phyloP scores from a whole-genome alignment of 2,888 invertebrate genomes.

The Conistra vaccinii region DNA sequence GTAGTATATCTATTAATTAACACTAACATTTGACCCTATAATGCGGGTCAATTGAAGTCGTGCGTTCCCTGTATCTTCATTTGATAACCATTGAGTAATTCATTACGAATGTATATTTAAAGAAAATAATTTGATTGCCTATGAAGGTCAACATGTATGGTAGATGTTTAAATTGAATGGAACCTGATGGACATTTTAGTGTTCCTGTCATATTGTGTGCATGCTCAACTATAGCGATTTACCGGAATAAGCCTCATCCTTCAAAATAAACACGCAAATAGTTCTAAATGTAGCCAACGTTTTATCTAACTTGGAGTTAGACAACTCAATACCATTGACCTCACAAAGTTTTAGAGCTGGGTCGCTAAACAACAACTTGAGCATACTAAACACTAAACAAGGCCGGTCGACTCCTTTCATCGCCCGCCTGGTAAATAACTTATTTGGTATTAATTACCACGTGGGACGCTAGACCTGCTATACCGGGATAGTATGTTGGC shows the following conservation, averaged over 20 bases:
- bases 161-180: not conserved
- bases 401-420: conserved; percentile 60
- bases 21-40: conserved; percentile 47
- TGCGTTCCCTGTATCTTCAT: conserved; percentile 33
- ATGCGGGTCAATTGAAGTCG: conserved; percentile 60
- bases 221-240: not conserved
- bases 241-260: too few relatives aligned
- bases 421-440: conserved; percentile 55
- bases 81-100: conserved; percentile 29
- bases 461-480: conserved; percentile 79
- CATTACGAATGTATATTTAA: not conserved
- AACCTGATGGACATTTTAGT: not conserved
- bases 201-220: not conserved
- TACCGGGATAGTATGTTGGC: conserved; percentile 73
- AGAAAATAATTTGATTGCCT: not conserved
- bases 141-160: not conserved
- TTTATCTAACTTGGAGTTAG: conserved; percentile 10
- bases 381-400: conserved; percentile 47
- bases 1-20: conserved; percentile 52
- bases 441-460: conserved; percentile 80
- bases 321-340: conserved; percentile 45
- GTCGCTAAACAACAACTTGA: conserved; percentile 33
- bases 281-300: not conserved
- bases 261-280: conserved; percentile 6
- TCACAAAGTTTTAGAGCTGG: conserved; percentile 44